Conservation (phyloP, 2,888 invertebrate species). For the Callosobruchus maculatus region DNA sequence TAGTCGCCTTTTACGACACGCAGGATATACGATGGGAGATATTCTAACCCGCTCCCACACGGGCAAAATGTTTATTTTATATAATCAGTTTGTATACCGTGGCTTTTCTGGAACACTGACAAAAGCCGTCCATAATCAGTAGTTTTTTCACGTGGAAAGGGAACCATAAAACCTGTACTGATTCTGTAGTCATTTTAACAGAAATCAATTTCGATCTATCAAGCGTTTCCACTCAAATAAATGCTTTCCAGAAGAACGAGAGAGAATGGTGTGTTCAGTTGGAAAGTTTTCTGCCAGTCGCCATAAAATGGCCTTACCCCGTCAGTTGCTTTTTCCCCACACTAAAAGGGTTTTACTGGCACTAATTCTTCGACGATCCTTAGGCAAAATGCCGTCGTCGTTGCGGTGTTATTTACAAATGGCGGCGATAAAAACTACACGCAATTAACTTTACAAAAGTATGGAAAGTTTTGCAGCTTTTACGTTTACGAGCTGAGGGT, state of each 20-base stretch:
- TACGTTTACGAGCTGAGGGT: background rate
- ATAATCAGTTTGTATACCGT: too few relatives aligned
- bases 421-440: background rate
- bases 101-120: too few relatives aligned
- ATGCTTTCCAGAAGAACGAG: background rate
- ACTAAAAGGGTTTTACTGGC: background rate
- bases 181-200: too few relatives aligned
- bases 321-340: background rate
- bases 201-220: background rate
- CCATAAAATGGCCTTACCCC: background rate
- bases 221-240: background rate
- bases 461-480: background rate
- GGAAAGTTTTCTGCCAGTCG: background rate
- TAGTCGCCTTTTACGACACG: too few relatives aligned
- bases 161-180: too few relatives aligned
- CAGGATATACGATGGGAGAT: too few relatives aligned
- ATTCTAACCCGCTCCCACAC: too few relatives aligned
- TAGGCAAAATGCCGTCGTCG: background rate
- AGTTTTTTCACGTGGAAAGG: too few relatives aligned
- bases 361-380: background rate
- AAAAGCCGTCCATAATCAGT: too few relatives aligned
- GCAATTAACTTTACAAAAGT: background rate
- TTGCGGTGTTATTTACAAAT: background rate
- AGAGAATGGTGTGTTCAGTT: background rate
- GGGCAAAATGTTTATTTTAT: too few relatives aligned